A percentile compares a stretch with the other conserved stretches of the same genome.
Evolutionary conservation across 2,888 invertebrate species (phyloP).

Genomic region (Subacronicta megacephala): DNA sequence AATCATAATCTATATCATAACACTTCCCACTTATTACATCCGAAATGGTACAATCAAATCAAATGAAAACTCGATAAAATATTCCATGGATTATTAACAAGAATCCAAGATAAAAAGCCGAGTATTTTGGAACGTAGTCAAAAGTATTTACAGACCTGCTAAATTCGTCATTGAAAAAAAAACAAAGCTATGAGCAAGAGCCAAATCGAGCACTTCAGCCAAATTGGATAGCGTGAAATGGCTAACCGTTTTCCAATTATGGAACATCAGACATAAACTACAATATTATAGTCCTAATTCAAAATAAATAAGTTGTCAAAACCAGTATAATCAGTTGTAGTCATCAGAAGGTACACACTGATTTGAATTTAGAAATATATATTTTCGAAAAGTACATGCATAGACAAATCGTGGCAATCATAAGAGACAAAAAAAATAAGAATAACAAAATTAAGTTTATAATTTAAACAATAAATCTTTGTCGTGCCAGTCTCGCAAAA

Average conservation of each 20-base stretch:
- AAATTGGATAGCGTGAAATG: slow-evolving; percentile 46
- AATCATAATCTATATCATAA: too few species aligned
- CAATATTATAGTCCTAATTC: slow-evolving; percentile 17
- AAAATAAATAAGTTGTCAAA: background rate
- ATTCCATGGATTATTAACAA: too few species aligned
- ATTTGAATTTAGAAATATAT: too few species aligned
- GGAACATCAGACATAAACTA: slow-evolving; percentile 20
- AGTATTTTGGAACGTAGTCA: slow-evolving; percentile 30
- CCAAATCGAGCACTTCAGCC: slow-evolving; percentile 50
- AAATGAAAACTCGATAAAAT: too few species aligned
- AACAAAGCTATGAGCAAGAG: slow-evolving; percentile 37
- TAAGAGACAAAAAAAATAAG: too few species aligned
- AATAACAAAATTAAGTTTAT: too few species aligned
- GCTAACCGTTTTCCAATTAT: slow-evolving; percentile 37
- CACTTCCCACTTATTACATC: background rate
- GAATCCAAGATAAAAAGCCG: slow-evolving; percentile 20
- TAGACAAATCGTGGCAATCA: too few species aligned
- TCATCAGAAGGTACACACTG: too few species aligned
- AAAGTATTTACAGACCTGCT: slow-evolving; percentile 25
- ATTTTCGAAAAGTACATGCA: too few species aligned
- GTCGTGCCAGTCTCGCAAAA: background rate
- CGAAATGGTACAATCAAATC: too few species aligned
- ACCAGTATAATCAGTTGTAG: too few species aligned
- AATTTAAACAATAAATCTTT: too few species aligned
- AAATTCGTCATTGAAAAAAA: slow-evolving; percentile 41